Conservation (phyloP, 2,888 invertebrate genomes). For the Silvanus unidentatus region DNA sequence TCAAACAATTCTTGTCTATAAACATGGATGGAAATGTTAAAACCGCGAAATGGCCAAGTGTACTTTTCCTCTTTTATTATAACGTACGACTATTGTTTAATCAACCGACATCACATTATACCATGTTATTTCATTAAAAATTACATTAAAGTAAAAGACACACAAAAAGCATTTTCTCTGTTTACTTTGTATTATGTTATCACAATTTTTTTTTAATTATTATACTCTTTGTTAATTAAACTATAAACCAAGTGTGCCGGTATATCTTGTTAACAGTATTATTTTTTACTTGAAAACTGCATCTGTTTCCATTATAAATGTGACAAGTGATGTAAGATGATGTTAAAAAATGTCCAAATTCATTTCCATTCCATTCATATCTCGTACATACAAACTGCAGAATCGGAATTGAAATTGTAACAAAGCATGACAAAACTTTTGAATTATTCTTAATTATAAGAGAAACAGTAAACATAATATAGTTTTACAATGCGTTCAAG, state of each 20-base stretch:
- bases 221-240: too few species aligned
- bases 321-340: too few species aligned
- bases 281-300: too few species aligned
- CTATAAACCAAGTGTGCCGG: too few species aligned
- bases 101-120: slow-evolving; percentile 5
- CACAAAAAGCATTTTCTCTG: neutral
- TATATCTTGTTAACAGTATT: too few species aligned
- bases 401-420: slow-evolving; percentile 26
- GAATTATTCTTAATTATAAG: slow-evolving; percentile 30
- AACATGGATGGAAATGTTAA: slow-evolving; percentile 34
- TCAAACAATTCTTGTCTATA: slow-evolving; percentile 36
- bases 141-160: slow-evolving; percentile 1
- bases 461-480: slow-evolving; percentile 34
- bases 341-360: too few species aligned
- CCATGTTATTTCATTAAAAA: slow-evolving; percentile 7
- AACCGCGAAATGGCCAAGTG: slow-evolving; percentile 38
- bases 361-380: too few species aligned
- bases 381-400: slow-evolving; percentile 2
- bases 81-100: slow-evolving; percentile 7
- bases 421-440: slow-evolving; percentile 32
- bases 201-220: too few species aligned
- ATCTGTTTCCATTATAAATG: too few species aligned
- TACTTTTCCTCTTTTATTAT: slow-evolving; percentile 17
- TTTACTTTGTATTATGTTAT: too few species aligned
- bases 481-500: slow-evolving; percentile 34